phyloP scores from a whole-genome alignment of 2,888 invertebrate genomes.

The Drosophila bunnanda region DNA sequence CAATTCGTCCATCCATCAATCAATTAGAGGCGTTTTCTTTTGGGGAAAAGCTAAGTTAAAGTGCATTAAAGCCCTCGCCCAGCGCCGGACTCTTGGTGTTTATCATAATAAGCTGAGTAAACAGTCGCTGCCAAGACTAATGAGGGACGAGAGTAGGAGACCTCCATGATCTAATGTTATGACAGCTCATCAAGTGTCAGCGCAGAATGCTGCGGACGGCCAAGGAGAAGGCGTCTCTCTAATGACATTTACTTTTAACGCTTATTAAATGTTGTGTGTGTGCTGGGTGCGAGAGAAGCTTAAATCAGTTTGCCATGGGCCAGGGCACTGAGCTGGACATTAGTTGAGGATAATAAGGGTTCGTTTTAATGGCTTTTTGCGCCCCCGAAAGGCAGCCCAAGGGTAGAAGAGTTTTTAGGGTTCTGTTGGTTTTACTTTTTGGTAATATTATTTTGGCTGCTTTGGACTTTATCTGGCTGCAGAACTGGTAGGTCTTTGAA shows the following conservation, averaged over 20 bases:
- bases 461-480: not conserved
- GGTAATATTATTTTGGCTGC: constrained; percentile 3
- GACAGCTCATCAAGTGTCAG: constrained; percentile 83
- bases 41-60: constrained; percentile 53
- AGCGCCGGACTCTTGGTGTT: constrained; percentile 53
- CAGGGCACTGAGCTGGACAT: constrained; percentile 46
- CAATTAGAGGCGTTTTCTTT: constrained; percentile 55
- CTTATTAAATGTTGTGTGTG: constrained; percentile 73
- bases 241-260: constrained; percentile 80
- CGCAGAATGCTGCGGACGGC: constrained; percentile 39
- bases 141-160: constrained; percentile 55
- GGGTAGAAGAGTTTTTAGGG: constrained; percentile 28
- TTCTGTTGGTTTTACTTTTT: not conserved
- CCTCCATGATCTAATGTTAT: constrained; percentile 82
- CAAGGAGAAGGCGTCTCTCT: constrained; percentile 41
- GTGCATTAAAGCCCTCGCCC: constrained; percentile 60
- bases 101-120: constrained; percentile 76
- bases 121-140: constrained; percentile 71
- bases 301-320: constrained; percentile 65
- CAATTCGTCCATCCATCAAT: constrained; percentile 59
- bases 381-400: constrained; percentile 17
- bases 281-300: constrained; percentile 51
- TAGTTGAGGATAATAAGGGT: constrained; percentile 40
- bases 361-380: constrained; percentile 42
- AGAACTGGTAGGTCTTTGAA: not conserved